These are phyloP conservation scores for Macroramphosus scolopax DNA, from an alignment of 2,797 vertebrate genomes.

Conservation along the genomic window DNA sequence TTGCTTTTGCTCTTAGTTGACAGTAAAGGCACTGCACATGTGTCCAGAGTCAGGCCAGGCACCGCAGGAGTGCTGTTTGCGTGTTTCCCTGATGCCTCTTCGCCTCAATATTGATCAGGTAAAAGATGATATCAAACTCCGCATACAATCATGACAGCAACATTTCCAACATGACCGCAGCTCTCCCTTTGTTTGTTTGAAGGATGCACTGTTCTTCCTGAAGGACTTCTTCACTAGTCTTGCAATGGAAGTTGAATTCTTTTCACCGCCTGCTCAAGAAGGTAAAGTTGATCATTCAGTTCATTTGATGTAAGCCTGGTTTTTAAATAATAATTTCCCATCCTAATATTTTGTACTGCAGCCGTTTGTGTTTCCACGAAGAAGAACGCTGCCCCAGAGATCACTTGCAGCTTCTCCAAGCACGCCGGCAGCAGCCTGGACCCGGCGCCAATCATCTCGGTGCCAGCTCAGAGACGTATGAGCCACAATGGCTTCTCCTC, in stretches of 20 bases:
- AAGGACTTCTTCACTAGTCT: constrained; percentile 97
- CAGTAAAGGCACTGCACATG: constrained; percentile 91
- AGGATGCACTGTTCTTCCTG: constrained; percentile 98
- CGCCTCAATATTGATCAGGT: constrained; percentile 99
- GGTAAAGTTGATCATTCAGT: constrained; percentile 68
- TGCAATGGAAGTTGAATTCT: constrained; percentile 91
- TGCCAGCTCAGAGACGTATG: constrained; percentile 83
- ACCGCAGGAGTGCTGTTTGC: constrained; percentile 93
- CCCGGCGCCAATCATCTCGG: constrained; percentile 88
- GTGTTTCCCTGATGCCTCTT: constrained; percentile 94
- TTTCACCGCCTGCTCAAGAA: constrained; percentile 91
- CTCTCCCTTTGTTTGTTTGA: constrained; percentile 30
- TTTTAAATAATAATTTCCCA: background rate
- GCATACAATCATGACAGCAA: background rate
- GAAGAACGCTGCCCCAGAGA: constrained; percentile 86
- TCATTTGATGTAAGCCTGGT: background rate
- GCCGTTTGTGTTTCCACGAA: constrained; percentile 79
- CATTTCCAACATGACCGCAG: constrained; percentile 11
- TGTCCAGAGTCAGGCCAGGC: constrained; percentile 90
- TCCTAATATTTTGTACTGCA: constrained; percentile 28
- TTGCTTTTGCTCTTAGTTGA: constrained; percentile 77
- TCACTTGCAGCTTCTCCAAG: constrained; percentile 89
- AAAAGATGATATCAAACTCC: too few relatives aligned
- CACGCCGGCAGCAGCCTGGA: constrained; percentile 79
- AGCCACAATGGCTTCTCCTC: constrained; percentile 76